Evolutionary conservation across 2,113 vertebrate species (phyloP).

Genomic region (Microtus ochrogaster): DNA sequence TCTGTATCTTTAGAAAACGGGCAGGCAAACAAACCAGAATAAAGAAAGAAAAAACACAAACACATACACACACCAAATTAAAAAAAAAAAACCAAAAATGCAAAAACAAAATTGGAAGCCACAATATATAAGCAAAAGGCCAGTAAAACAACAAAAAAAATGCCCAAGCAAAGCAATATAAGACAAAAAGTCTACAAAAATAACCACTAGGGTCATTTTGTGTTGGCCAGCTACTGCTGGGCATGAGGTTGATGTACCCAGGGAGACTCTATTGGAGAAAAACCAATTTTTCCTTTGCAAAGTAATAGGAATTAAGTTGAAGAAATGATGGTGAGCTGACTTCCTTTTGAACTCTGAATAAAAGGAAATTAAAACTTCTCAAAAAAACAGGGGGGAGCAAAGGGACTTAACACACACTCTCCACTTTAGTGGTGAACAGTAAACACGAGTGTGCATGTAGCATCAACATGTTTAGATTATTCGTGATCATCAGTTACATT

Average conservation of each 20-base stretch:
- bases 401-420: not conserved
- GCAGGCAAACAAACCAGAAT: not conserved
- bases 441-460: not conserved
- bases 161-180: not conserved
- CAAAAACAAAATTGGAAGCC: not conserved
- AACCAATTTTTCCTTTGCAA: not conserved
- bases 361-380: slow-evolving; percentile 6
- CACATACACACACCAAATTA: not conserved
- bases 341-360: not conserved
- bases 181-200: not conserved
- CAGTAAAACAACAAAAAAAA: not conserved
- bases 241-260: not conserved
- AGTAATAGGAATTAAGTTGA: not conserved
- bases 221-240: not conserved
- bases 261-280: not conserved
- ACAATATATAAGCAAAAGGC: not conserved
- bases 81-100: not conserved
- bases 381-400: not conserved
- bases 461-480: slow-evolving; percentile 17
- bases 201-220: not conserved
- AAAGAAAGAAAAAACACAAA: not conserved
- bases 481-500: not conserved
- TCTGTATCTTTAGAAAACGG: not conserved
- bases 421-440: slow-evolving; percentile 2
- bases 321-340: not conserved